Evolutionary conservation across 1,140 invertebrate genomes (phyloP).

Genomic region (Telenomus remus): DNA sequence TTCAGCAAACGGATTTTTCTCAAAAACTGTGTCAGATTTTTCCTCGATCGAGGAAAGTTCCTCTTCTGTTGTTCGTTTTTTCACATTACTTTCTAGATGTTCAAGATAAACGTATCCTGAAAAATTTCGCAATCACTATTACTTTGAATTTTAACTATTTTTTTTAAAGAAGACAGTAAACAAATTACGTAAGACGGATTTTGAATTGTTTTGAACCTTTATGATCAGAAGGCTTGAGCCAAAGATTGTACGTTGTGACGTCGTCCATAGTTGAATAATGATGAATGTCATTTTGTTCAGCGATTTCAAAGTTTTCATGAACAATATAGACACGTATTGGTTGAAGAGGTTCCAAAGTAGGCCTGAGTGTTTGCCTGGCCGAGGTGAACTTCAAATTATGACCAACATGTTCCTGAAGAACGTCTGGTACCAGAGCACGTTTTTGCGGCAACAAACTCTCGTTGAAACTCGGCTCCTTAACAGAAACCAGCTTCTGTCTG

Average conservation of each 20-base stretch:
- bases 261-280: constrained; percentile 80
- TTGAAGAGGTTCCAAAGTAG: constrained; percentile 77
- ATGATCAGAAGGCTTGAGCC: constrained; percentile 79
- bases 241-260: constrained; percentile 79
- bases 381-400: constrained; percentile 74
- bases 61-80: constrained; percentile 12
- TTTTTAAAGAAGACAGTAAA: not conserved
- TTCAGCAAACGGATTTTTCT: constrained; percentile 10
- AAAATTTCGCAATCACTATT: not conserved
- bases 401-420: constrained; percentile 78
- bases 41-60: constrained; percentile 28
- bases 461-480: constrained; percentile 65
- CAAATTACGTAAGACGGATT: not conserved
- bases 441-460: constrained; percentile 77
- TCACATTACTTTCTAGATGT: constrained; percentile 18
- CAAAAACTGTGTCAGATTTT: constrained; percentile 35
- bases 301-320: constrained; percentile 86
- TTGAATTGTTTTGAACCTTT: constrained; percentile 70
- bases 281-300: constrained; percentile 77
- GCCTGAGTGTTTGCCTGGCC: constrained; percentile 52
- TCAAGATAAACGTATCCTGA: constrained; percentile 77
- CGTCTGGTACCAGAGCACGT: constrained; percentile 78
- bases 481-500: constrained; percentile 58
- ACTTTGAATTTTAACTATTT: no score
- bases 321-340: constrained; percentile 81